Evolutionary conservation across 2,888 invertebrate species (phyloP).

Genomic region (Criorhina ranunculi): DNA sequence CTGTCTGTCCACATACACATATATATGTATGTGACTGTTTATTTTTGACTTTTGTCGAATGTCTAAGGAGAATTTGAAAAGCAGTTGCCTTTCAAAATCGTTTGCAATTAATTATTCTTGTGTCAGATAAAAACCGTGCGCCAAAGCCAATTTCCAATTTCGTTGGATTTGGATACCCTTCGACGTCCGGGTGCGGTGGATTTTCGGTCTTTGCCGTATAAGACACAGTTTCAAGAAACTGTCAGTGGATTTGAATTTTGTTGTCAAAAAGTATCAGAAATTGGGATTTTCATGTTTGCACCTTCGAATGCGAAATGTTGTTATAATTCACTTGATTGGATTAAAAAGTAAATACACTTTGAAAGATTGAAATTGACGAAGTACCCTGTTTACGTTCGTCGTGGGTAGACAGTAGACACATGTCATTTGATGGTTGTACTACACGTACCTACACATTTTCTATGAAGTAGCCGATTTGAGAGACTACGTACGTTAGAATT

Average conservation of each 20-base stretch:
- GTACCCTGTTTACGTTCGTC: constrained; percentile 35
- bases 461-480: constrained; percentile 3
- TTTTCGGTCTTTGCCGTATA: constrained; percentile 32
- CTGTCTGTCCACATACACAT: constrained; percentile 13
- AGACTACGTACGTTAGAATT: too few relatives aligned
- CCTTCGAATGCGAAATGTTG: constrained; percentile 29
- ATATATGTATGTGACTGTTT: constrained; percentile 20
- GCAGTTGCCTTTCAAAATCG: constrained; percentile 71
- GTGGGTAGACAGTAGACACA: constrained; percentile 10
- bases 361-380: constrained; percentile 66
- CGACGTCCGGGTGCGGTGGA: constrained; percentile 15
- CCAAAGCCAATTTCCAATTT: constrained; percentile 52
- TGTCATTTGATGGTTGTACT: not conserved
- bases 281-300: constrained; percentile 54
- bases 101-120: constrained; percentile 72
- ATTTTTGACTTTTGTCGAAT: constrained; percentile 66
- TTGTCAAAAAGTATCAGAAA: constrained; percentile 63
- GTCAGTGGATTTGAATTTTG: constrained; percentile 66
- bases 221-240: constrained; percentile 54
- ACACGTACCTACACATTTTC: too few relatives aligned
- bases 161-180: constrained; percentile 45
- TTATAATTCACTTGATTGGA: constrained; percentile 51
- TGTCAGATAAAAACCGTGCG: constrained; percentile 71
- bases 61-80: constrained; percentile 57
- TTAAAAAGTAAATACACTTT: constrained; percentile 40